These are phyloP conservation scores for Silurus meridionalis DNA, from an alignment of 2,113 vertebrate genomes.

Conservation along the genomic window DNA sequence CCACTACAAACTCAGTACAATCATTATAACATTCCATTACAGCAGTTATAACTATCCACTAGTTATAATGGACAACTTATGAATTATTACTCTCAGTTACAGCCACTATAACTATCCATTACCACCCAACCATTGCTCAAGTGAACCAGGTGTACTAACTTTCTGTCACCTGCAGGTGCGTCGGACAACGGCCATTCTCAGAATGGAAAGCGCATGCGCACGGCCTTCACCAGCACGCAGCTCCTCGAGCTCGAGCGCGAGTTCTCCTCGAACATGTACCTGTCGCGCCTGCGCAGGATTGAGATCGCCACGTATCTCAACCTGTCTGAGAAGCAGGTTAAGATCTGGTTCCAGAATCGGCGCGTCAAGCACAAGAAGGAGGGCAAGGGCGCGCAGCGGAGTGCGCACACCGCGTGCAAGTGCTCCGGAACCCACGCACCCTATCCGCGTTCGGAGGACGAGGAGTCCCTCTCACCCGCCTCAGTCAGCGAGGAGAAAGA, in stretches of 20 bases:
- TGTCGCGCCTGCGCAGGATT: slow-evolving; percentile 92
- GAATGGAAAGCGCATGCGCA: slow-evolving; percentile 96
- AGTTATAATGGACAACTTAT: background rate
- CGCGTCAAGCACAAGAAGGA: slow-evolving; percentile 99
- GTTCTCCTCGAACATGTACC: slow-evolving; percentile 98
- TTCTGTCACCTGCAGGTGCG: slow-evolving; percentile 69
- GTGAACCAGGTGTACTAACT: background rate
- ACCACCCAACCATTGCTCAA: background rate
- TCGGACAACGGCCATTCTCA: slow-evolving; percentile 83
- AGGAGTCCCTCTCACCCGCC: slow-evolving; percentile 90
- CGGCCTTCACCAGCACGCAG: slow-evolving; percentile 97
- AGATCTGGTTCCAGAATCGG: slow-evolving; percentile 99
- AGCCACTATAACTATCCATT: background rate
- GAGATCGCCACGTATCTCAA: slow-evolving; percentile 97
- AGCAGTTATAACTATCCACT: background rate
- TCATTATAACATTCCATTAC: background rate
- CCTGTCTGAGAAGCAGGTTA: slow-evolving; percentile 97
- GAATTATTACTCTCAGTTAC: background rate
- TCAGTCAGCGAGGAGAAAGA: slow-evolving; percentile 91
- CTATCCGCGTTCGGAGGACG: slow-evolving; percentile 90
- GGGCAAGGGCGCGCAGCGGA: slow-evolving; percentile 87
- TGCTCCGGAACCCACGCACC: slow-evolving; percentile 83
- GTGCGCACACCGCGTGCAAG: slow-evolving; percentile 85
- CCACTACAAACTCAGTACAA: too few relatives aligned
- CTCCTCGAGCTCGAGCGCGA: slow-evolving; percentile 95